Evolutionary conservation across 64 coral and sea anemone genomes (phyloP).

Genomic region (Montipora capricornis): DNA sequence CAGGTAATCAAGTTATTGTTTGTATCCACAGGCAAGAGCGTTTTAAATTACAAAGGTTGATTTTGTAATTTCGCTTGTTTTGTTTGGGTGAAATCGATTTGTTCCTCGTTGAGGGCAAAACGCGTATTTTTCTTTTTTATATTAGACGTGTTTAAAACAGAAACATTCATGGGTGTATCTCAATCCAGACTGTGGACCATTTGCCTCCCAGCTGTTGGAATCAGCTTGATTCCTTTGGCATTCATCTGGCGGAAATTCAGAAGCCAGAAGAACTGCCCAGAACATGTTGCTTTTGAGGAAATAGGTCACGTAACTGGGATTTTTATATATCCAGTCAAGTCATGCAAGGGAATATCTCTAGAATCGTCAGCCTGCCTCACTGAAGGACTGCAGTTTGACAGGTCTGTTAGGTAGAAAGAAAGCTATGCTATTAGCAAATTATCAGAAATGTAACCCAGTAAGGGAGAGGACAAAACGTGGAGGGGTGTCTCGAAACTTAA

Average conservation of each 20-base stretch:
- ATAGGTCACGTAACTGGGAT: conserved; percentile 6
- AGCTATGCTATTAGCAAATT: no score
- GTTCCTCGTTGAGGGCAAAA: no score
- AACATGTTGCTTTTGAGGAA: neutral
- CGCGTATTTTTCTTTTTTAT: neutral
- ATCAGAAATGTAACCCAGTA: no score
- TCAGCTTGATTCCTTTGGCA: neutral
- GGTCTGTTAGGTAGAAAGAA: conserved; percentile 1
- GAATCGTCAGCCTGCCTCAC: conserved; percentile 33
- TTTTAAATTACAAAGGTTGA: no score
- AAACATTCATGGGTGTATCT: neutral
- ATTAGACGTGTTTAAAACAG: neutral
- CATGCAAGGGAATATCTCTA: conserved; percentile 58
- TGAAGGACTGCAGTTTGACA: conserved; percentile 51
- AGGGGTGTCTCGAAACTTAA: no score
- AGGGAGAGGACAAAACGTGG: no score
- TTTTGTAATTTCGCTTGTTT: no score
- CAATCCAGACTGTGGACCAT: neutral
- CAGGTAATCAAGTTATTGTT: no score
- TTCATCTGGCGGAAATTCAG: neutral
- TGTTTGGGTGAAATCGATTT: no score
- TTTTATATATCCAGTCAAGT: conserved; percentile 64
- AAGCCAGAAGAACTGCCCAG: neutral
- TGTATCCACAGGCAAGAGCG: no score
- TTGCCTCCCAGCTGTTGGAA: neutral